Conservation (phyloP, 2,113 vertebrate species). For the Otolemur garnettii region DNA sequence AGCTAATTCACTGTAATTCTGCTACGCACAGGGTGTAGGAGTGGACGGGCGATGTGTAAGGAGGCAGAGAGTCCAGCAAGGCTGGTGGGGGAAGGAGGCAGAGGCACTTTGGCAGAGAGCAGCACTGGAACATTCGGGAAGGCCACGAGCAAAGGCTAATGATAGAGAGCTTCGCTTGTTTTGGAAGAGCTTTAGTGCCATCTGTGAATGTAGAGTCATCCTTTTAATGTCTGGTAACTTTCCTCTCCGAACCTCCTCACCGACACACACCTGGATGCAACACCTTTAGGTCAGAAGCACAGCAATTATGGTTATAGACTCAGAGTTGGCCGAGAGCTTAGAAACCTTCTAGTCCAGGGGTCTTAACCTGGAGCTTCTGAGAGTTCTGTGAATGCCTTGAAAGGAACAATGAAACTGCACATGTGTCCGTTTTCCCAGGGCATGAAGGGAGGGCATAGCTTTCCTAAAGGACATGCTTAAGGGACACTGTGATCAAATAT, state of each 20-base stretch:
- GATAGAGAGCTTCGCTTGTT: neutral
- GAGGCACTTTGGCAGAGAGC: neutral
- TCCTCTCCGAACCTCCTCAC: neutral
- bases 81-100: neutral
- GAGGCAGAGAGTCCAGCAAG: neutral
- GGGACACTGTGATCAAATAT: neutral
- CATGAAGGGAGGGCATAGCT: neutral
- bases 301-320: neutral
- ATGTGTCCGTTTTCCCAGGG: neutral
- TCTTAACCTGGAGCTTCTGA: neutral
- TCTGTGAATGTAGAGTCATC: neutral
- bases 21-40: neutral
- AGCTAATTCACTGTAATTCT: neutral
- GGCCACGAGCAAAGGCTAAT: neutral
- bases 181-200: neutral
- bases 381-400: neutral
- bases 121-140: neutral
- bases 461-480: conserved; percentile 1
- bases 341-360: neutral
- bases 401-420: neutral
- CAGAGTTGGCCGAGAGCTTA: neutral
- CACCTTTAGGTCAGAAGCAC: neutral
- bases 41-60: neutral
- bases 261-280: neutral
- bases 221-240: neutral